Evolutionary conservation across 2,888 invertebrate genomes (phyloP).

Genomic region (Eupithecia inturbata): DNA sequence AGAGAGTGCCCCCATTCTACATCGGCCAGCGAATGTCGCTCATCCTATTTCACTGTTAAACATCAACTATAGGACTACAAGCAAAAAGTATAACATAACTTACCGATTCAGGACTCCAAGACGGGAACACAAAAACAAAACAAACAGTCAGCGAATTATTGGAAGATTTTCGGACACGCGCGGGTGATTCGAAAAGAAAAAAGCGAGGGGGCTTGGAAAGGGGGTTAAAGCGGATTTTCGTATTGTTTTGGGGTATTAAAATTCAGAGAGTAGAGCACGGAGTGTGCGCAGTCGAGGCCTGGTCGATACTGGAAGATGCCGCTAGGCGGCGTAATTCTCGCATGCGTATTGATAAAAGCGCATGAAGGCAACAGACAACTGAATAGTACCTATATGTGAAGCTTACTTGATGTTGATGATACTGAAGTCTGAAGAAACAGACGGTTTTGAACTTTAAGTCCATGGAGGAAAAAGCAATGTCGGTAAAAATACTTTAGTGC

Average conservation of each 20-base stretch:
- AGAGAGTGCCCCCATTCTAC: slow-evolving; percentile 74
- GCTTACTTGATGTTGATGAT: slow-evolving; percentile 10
- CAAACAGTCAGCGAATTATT: slow-evolving; percentile 54
- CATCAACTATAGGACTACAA: slow-evolving; percentile 48
- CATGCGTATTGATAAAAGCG: slow-evolving; percentile 69
- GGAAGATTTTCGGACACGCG: slow-evolving; percentile 53
- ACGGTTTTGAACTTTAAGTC: slow-evolving; percentile 7
- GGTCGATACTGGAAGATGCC: slow-evolving; percentile 66
- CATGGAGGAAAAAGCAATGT: not conserved
- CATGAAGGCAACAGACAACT: slow-evolving; percentile 59
- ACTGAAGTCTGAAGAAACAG: slow-evolving; percentile 6
- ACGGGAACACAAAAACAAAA: slow-evolving; percentile 42
- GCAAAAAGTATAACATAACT: slow-evolving; percentile 55
- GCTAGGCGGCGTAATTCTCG: slow-evolving; percentile 70
- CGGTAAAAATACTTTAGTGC: not conserved
- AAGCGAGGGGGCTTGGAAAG: slow-evolving; percentile 13
- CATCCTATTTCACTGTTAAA: slow-evolving; percentile 57
- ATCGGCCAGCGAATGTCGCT: slow-evolving; percentile 69
- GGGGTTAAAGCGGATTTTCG: slow-evolving; percentile 59
- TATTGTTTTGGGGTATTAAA: slow-evolving; percentile 58
- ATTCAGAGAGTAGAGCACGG: slow-evolving; percentile 73
- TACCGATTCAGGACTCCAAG: slow-evolving; percentile 64
- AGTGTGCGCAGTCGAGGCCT: slow-evolving; percentile 77
- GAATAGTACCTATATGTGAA: slow-evolving; percentile 3
- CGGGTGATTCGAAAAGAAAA: slow-evolving; percentile 8